Evolutionary conservation across 2,888 invertebrate species (phyloP), one percentile per base, ranked within the genome.

Genomic region (Erebia ligea): DNA sequence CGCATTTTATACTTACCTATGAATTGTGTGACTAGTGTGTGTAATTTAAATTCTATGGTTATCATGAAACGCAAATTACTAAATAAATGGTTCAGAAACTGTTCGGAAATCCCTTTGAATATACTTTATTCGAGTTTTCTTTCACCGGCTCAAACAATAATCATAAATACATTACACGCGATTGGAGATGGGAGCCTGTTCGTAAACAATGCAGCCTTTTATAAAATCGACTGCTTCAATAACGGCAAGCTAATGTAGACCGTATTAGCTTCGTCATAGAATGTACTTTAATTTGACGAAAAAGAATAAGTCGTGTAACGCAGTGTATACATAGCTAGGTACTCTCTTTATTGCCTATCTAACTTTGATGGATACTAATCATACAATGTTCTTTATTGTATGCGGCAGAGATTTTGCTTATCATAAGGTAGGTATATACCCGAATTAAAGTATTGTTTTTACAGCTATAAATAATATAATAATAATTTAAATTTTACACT

Each of bases 131-230:
- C 74, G 76, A 75, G 74, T 75, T 77, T 77, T 73, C 74, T 72
- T 70, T 71, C 70, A 69, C 64, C 75, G 82, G 82, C 82, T 85
- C 78, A 78, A 83, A 87, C 92, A 92, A 93, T 92, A 92, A 92
- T 93, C 90, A 92, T 93, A 92, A 92, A 93, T 92, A 93, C 92
- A 93, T 93, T 93, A 92, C 93, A 91, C 87, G 80, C 90, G 88
- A 93, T 92, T 89, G 90, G 87, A 83, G 85, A 84, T 81, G 84
- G 83, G 86, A 91, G 88, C 91, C 88, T 75, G 81, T 82, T 82
- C 86, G 91, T 90, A 91, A 92, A 93, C 92, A 92, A 89, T 82
- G 86, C 83, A 84, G 84, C 85, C 82, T 83, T 81, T 79, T 71
- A 65, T 69, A 62, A 42, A 64, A 69, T 59, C 67, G 50, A 63